Conservation (phyloP, 2,113 vertebrate species). For the Eretmochelys imbricata region DNA sequence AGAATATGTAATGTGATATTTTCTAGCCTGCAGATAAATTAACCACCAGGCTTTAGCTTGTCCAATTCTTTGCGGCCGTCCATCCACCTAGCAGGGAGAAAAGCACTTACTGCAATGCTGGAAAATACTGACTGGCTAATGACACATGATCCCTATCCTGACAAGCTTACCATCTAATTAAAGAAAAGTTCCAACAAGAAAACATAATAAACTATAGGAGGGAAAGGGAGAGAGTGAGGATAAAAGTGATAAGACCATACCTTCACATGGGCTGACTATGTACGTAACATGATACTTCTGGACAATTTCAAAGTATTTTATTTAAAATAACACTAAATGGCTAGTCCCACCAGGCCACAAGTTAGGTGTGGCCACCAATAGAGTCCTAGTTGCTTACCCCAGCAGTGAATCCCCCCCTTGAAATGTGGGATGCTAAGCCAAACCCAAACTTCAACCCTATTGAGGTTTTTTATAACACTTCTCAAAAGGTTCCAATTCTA, state of each 20-base stretch:
- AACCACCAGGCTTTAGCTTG: background rate
- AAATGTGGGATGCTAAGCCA: background rate
- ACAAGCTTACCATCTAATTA: background rate
- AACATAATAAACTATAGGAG: background rate
- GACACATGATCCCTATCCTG: slow-evolving; percentile 35
- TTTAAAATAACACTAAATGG: background rate
- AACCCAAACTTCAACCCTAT: background rate
- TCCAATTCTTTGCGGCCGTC: background rate
- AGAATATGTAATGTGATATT: slow-evolving; percentile 12
- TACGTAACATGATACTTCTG: background rate
- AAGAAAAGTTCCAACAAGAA: background rate
- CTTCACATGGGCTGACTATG: background rate
- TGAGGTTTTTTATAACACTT: background rate
- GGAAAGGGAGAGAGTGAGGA: slow-evolving; percentile 19
- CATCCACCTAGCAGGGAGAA: slow-evolving; percentile 33
- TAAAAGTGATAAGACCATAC: background rate
- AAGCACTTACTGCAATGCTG: slow-evolving; percentile 21
- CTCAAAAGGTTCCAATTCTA: background rate
- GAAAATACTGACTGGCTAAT: slow-evolving; percentile 8
- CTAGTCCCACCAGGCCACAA: background rate
- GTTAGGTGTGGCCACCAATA: background rate
- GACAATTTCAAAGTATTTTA: background rate
- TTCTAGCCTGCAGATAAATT: slow-evolving; percentile 52
- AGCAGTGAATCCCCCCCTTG: background rate
- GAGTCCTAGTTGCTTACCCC: background rate